Evolutionary conservation across 2,797 vertebrate genomes (phyloP).

Genomic region (Thripadectes ignobilis): DNA sequence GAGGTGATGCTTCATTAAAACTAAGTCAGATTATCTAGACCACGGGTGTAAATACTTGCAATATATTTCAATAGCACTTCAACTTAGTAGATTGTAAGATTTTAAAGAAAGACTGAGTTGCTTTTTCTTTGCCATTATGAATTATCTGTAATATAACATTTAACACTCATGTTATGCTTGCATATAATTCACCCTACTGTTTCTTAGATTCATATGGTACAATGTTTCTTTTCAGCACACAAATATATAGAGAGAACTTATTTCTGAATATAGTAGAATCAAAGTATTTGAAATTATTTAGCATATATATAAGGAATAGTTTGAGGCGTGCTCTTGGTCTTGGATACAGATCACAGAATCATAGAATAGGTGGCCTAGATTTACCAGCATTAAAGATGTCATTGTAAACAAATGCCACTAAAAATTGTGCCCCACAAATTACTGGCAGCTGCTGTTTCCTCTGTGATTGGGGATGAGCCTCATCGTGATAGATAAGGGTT

Average conservation of each 20-base stretch:
- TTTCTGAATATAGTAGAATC: neutral
- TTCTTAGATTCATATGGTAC: neutral
- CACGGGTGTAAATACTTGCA: neutral
- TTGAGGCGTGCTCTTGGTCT: neutral
- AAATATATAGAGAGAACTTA: neutral
- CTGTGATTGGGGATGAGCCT: neutral
- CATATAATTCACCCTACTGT: neutral
- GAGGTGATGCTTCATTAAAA: slow-evolving; percentile 17
- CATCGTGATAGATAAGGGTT: neutral
- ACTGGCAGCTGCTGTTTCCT: neutral
- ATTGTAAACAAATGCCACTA: neutral
- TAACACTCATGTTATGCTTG: neutral
- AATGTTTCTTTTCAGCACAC: neutral
- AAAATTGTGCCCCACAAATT: neutral
- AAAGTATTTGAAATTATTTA: neutral
- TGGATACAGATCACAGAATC: neutral
- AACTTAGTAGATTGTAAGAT: neutral
- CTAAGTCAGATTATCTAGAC: neutral
- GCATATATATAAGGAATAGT: neutral
- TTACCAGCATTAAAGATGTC: neutral
- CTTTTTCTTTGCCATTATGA: neutral
- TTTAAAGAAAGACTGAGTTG: neutral
- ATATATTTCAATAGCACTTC: neutral
- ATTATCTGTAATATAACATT: neutral
- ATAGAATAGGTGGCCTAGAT: neutral